phyloP scores from a whole-genome alignment of 2,113 vertebrate genomes.

The Candoia aspera region DNA sequence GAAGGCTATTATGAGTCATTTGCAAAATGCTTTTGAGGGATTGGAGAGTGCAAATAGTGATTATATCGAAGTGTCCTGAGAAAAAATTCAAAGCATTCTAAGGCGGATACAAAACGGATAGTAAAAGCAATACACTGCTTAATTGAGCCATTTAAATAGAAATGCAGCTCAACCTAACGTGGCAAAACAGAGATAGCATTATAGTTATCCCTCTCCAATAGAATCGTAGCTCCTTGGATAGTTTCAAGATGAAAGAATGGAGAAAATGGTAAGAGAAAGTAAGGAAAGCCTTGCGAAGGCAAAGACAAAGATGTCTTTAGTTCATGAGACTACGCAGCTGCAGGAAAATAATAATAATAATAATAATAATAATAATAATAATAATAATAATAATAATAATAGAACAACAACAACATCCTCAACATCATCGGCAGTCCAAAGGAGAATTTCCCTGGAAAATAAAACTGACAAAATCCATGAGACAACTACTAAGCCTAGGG shows the following conservation, averaged over 20 bases:
- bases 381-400: background rate
- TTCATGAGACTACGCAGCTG: background rate
- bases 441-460: background rate
- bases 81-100: background rate
- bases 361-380: background rate
- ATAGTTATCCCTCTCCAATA: slow-evolving; percentile 16
- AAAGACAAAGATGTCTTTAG: background rate
- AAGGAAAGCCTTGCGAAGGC: background rate
- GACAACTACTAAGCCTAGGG: slow-evolving; percentile 3
- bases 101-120: background rate
- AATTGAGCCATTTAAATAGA: background rate
- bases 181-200: slow-evolving; percentile 2
- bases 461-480: background rate
- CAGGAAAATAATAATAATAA: background rate
- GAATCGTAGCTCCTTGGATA: slow-evolving; percentile 14
- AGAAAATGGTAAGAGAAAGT: background rate
- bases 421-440: background rate
- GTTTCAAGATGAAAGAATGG: background rate
- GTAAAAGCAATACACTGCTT: background rate
- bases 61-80: background rate
- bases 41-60: background rate
- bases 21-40: background rate
- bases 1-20: background rate
- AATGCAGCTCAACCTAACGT: background rate
- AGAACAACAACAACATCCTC: no score